Conservation (phyloP, 2,888 invertebrate genomes). For the Lissonota sp. region DNA sequence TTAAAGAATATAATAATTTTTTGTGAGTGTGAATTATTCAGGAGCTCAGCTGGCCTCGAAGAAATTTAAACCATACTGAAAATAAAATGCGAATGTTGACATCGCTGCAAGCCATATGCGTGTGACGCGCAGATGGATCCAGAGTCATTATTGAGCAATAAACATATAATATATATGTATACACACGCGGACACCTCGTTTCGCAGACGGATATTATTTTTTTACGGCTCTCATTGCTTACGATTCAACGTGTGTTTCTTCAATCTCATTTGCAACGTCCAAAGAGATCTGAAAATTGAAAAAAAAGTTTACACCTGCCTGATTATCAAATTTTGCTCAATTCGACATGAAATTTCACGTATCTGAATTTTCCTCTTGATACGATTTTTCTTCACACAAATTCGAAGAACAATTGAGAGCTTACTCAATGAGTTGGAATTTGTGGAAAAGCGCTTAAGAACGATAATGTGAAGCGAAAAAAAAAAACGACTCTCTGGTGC, state of each 20-base stretch:
- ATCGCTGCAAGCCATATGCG: slow-evolving; percentile 1
- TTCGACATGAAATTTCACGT: no score
- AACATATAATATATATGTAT: neutral
- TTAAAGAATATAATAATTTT: no score
- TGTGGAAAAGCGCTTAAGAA: neutral
- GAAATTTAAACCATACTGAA: neutral
- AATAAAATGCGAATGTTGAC: slow-evolving; percentile 1
- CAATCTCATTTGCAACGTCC: neutral
- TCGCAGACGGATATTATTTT: slow-evolving; percentile 5
- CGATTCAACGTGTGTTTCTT: neutral
- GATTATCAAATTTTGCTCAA: no score
- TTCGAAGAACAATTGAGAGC: neutral
- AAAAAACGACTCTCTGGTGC: slow-evolving; percentile 59
- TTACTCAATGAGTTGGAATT: neutral
- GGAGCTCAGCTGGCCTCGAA: slow-evolving; percentile 13
- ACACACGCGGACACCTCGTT: neutral
- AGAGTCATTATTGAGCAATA: slow-evolving; percentile 1
- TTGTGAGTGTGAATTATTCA: neutral
- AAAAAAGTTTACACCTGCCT: no score
- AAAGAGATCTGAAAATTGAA: neutral
- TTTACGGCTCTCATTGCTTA: neutral
- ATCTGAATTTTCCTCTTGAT: neutral
- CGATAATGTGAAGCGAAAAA: slow-evolving; percentile 48
- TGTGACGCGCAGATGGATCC: slow-evolving; percentile 1
- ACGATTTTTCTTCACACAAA: neutral